Conservation (phyloP, 2,113 vertebrate genomes). For the Datnioides undecimradiatus region DNA sequence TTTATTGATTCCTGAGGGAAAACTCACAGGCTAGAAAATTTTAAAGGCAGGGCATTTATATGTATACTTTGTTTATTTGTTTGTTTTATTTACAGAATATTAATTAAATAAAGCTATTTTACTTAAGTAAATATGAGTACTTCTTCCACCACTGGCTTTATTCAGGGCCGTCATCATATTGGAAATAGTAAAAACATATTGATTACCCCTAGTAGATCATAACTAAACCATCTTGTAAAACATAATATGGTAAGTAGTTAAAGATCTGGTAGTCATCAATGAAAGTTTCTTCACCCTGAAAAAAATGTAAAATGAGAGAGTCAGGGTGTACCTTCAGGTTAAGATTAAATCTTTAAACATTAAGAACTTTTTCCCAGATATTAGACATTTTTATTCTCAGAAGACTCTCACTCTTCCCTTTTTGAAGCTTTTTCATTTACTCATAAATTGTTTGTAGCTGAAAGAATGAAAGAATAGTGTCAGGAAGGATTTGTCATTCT, state of each 20-base stretch:
- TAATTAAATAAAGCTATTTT: too few species aligned
- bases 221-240: neutral
- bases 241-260: neutral
- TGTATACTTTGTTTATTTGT: too few species aligned
- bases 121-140: too few species aligned
- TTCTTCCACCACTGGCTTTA: neutral
- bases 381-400: neutral
- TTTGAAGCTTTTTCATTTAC: slow-evolving; percentile 1
- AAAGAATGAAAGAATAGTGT: slow-evolving; percentile 18
- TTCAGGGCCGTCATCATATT: neutral
- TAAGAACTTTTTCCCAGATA: neutral
- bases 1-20: too few species aligned
- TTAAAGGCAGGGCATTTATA: too few species aligned
- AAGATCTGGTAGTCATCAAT: neutral
- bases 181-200: neutral
- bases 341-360: neutral
- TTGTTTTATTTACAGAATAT: too few species aligned
- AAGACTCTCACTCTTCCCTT: neutral
- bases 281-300: neutral
- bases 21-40: too few species aligned
- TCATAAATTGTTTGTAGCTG: slow-evolving; percentile 12
- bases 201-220: neutral
- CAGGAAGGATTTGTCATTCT: slow-evolving; percentile 15
- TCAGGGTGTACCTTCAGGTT: neutral
- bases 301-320: neutral